phyloP scores from a whole-genome alignment of 2,888 invertebrate genomes.

The Cactoblastis cactorum region DNA sequence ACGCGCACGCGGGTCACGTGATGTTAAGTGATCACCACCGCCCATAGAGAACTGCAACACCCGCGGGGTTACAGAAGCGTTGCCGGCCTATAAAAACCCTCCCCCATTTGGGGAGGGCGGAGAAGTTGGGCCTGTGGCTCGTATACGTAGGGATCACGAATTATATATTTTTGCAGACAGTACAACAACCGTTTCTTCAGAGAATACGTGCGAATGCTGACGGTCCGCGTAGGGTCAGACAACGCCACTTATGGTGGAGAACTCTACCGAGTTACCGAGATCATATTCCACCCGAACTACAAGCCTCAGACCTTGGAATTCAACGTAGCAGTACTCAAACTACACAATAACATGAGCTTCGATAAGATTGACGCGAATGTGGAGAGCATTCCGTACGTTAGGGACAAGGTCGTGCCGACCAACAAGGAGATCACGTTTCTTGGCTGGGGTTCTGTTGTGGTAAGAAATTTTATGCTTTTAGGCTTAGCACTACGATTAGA shows the following conservation, averaged over 20 bases:
- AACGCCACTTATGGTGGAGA: conserved; percentile 64
- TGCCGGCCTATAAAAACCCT: too few species aligned
- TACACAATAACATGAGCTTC: conserved; percentile 53
- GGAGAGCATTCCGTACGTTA: conserved; percentile 37
- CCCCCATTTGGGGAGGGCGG: too few species aligned
- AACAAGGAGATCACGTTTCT: conserved; percentile 53
- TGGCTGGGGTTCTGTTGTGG: conserved; percentile 70
- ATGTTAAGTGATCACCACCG: too few species aligned
- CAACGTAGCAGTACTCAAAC: conserved; percentile 56
- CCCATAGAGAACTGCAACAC: too few species aligned
- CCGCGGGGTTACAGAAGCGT: too few species aligned
- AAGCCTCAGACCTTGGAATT: conserved; percentile 61
- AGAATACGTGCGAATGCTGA: conserved; percentile 67
- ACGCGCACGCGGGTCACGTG: too few species aligned
- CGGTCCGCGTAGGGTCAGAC: conserved; percentile 57
- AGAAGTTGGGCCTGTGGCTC: too few species aligned
- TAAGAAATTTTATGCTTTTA: too few species aligned
- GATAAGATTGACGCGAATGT: conserved; percentile 26
- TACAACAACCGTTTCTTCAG: conserved; percentile 71
- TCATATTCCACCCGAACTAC: conserved; percentile 72
- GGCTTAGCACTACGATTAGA: too few species aligned
- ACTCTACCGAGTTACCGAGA: conserved; percentile 48
- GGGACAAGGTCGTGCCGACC: conserved; percentile 40
- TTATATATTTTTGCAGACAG: conserved; percentile 41
- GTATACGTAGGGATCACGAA: too few species aligned